Percentiles rank a stretch among this genome's conserved stretches.
Conservation (phyloP, 2,888 invertebrate genomes). For the Latrodectus elegans region DNA sequence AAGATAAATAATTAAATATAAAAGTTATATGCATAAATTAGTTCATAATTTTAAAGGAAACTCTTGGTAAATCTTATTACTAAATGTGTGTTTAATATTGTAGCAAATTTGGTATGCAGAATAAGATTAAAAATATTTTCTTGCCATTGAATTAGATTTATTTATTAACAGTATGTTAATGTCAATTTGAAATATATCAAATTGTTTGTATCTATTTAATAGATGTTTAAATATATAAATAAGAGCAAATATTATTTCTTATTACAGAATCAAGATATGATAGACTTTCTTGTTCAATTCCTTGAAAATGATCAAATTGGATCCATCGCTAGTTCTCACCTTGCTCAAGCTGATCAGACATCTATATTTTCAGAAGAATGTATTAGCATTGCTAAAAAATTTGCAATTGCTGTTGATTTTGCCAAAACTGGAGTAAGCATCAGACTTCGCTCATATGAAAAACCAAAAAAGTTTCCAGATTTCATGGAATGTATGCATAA, state of each 20-base stretch:
- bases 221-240: no score
- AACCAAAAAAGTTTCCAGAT: constrained; percentile 68
- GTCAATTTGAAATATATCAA: no score
- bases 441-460: constrained; percentile 42
- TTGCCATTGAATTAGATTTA: no score
- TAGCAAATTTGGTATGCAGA: no score
- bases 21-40: no score
- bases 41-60: no score
- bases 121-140: no score
- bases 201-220: no score
- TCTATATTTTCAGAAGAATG: constrained; percentile 48
- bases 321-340: constrained; percentile 69
- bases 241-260: neutral
- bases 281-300: constrained; percentile 68
- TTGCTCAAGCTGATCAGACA: constrained; percentile 67
- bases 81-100: no score
- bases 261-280: constrained; percentile 61
- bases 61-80: no score
- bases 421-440: constrained; percentile 69
- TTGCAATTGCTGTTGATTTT: constrained; percentile 69
- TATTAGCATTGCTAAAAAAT: constrained; percentile 62
- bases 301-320: constrained; percentile 70
- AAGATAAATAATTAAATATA: no score
- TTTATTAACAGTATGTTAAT: no score
- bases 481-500: constrained; percentile 69